Base-by-base conservation (phyloP, 53 echinoderm and acorn worm species). In the Paelopatides confundens region DNA sequence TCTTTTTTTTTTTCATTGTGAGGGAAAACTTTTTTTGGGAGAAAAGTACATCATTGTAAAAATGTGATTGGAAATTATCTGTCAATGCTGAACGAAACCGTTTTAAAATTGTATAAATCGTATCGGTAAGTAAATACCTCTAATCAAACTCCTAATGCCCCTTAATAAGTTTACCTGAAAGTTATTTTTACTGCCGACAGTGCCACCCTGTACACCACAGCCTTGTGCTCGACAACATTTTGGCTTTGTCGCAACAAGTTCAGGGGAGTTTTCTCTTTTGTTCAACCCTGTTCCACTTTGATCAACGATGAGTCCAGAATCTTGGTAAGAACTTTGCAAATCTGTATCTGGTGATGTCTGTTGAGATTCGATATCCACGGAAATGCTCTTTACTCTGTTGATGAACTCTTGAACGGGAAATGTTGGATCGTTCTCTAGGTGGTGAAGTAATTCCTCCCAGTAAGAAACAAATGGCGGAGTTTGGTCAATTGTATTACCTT, bases 161-260 rank as follows among this genome's bases (percentile, higher is more conserved):
- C n/a, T n/a, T n/a, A n/a, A n/a, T n/a, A n/a, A n/a, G n/a, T n/a
- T 86, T 54, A 99, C 99, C 95, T 99, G 99, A 58, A 99, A 99
- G 52, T 99, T 99, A 71, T 99, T 99, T 85, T 99, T 99, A 3
- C 64, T 86, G 35, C 94, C 94, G 3, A 99, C 99, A 0, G 81
- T 82, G 52, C 99, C 99, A 39, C 89, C 70, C 14, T 81, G 89
- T 3, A 99, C 65, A 2, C 99, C 99, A 24, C 87, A 88, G 0
- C 99, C 99, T 54, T 81, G 91, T 6, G 94, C 99, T 3, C 81
- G 92, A 77, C 99, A 99, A 30, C 86, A 87, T 3, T 87, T 81
- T 24, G 95, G 90, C 26, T 83, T 58, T 18, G 37, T 8, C 18
- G 29, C n/a, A 26, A 34, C 52, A n/a, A 23, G 15, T 24, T 31